These are phyloP conservation scores for Agapostemon virescens DNA, from an alignment of 2,888 invertebrate species.

Conservation along the genomic window DNA sequence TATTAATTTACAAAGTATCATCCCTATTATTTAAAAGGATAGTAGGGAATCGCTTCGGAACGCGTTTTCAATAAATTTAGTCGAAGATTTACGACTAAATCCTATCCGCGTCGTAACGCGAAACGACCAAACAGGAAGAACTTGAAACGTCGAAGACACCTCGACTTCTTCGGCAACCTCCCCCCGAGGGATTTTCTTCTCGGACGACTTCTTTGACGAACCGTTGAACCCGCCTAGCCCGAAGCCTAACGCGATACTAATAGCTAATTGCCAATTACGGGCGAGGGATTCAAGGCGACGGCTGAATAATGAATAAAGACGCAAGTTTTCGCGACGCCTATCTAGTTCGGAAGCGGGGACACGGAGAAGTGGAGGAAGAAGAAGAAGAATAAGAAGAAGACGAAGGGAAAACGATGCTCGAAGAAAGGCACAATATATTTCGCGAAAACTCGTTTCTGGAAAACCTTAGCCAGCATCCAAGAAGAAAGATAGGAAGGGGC, in stretches of 20 bases:
- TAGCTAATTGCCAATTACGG: conserved; percentile 9
- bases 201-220: neutral
- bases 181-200: neutral
- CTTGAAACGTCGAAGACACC: neutral
- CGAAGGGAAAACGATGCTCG: conserved; percentile 21
- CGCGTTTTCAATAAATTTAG: no score
- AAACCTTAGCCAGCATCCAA: conserved; percentile 49
- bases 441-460: conserved; percentile 39
- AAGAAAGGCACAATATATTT: conserved; percentile 25
- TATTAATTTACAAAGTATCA: no score
- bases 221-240: neutral
- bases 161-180: neutral
- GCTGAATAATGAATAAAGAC: conserved; percentile 19
- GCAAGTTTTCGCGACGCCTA: conserved; percentile 20
- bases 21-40: no score
- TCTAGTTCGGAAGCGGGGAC: conserved; percentile 4
- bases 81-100: no score
- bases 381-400: neutral
- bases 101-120: no score
- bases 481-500: conserved; percentile 27
- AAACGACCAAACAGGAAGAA: no score
- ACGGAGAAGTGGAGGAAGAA: no score
- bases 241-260: conserved; percentile 2
- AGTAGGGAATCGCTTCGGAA: no score
- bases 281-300: neutral